Base-by-base conservation (phyloP, 2,888 invertebrate genomes). In the Drosophila algonquin region DNA sequence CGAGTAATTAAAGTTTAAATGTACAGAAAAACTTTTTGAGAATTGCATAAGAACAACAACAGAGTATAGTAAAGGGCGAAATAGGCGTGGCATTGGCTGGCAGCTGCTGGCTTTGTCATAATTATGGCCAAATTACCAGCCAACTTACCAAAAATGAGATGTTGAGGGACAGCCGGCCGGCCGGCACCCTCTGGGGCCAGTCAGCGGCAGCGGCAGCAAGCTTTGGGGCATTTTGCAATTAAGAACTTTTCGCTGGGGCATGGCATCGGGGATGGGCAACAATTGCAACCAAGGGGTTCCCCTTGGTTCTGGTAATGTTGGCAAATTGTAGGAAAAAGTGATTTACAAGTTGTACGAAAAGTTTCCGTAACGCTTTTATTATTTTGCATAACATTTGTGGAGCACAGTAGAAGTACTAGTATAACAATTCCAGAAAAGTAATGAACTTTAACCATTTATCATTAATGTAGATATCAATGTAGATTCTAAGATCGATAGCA, bases 1-100 rank as follows among this genome's bases (percentile, higher is more conserved):
- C 30, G 52, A 58, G 76, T 78, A 83, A 82, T 87, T 87, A 87
- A 87, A 80, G 69, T 82, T 83, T 40, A 75, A 85, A 79, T 79
- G 63, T 63, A 24, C 64, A 45, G 27, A 53, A 79, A 81, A 81
- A 57, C 73, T 79, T 81, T 70, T 64, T 27, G 64, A 35, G 71
- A 79, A 75, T 81, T 84, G 80, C 82, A 87, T 79, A 73, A 79
- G 63, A 71, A 76, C 50, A 8, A 52, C 14, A 14, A 14, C 40
- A 7, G 2, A n/a, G 27, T 44, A 27, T 40, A n/a, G 40, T n/a
- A 40, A n/a, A 7, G 2, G 14, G 40, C 6, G 7, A 58, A 24
- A 14, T 10, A 51, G 70, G 75, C 72, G 52, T 61, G 73, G 48
- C 60, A 53, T 40, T 61, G 68, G 64, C 74, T 70, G 82, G 63